phyloP scores from a whole-genome alignment of 2,888 invertebrate genomes.

The Meiosimyza platycephala region DNA sequence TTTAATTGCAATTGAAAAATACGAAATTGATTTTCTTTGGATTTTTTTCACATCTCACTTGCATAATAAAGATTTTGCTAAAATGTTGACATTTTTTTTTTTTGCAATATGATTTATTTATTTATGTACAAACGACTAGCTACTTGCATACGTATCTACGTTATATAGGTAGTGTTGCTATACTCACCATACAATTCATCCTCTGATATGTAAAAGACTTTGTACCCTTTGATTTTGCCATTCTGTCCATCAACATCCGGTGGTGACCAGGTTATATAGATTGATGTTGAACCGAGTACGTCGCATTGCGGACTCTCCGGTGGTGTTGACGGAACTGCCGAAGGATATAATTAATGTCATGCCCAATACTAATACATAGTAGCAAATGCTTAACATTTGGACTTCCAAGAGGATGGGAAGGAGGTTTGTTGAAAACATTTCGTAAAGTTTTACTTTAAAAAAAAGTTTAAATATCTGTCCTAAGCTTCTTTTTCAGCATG shows the following conservation, averaged over 20 bases:
- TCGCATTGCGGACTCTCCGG: constrained; percentile 86
- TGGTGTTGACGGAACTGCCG: constrained; percentile 84
- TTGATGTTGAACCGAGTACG: constrained; percentile 84
- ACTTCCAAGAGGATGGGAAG: background rate
- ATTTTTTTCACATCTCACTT: background rate
- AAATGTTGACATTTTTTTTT: too few relatives aligned
- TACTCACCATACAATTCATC: constrained; percentile 82
- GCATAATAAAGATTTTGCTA: background rate
- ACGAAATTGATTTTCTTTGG: background rate
- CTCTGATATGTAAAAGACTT: constrained; percentile 82
- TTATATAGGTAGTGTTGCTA: constrained; percentile 47
- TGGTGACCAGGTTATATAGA: constrained; percentile 88
- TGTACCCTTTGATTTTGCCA: constrained; percentile 86
- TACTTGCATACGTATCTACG: too few relatives aligned
- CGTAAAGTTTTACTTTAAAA: too few relatives aligned
- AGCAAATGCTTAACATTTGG: constrained; percentile 11
- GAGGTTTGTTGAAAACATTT: background rate
- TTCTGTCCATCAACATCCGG: constrained; percentile 85
- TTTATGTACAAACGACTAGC: too few relatives aligned
- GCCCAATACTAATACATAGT: background rate
- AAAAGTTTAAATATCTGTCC: too few relatives aligned
- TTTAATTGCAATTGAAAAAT: constrained; percentile 13
- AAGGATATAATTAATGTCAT: constrained; percentile 26
- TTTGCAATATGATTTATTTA: too few relatives aligned
- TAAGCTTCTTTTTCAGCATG: too few relatives aligned